These are phyloP conservation scores for Naso thynnoides DNA, from an alignment of 2,797 vertebrate genomes.

Conservation along the genomic window DNA sequence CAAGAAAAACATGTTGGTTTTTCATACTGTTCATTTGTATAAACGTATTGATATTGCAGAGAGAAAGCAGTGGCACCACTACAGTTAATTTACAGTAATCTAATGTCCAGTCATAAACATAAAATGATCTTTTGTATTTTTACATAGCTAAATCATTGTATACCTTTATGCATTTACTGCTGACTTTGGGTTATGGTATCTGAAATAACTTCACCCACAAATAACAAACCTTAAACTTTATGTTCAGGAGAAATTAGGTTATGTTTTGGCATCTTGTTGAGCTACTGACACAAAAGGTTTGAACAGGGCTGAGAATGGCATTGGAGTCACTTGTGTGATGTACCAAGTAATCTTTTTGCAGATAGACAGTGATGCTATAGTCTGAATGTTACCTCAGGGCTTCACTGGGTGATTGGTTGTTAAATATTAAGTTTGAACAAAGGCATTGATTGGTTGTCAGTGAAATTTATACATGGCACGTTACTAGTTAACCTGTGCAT, in stretches of 20 bases:
- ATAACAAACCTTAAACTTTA: background rate
- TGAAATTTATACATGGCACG: slow-evolving; percentile 42
- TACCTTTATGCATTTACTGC: background rate
- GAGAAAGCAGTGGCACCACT: no score
- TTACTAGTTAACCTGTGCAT: slow-evolving; percentile 47
- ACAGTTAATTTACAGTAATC: background rate
- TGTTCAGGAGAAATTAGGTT: background rate
- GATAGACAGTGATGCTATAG: background rate
- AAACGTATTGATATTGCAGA: no score
- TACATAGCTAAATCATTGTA: background rate
- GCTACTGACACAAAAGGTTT: background rate
- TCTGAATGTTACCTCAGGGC: background rate
- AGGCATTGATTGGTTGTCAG: slow-evolving; percentile 35
- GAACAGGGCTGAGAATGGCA: background rate
- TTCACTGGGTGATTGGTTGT: background rate
- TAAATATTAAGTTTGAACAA: slow-evolving; percentile 10
- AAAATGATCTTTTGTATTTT: background rate
- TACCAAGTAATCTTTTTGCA: background rate
- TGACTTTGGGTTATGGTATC: background rate
- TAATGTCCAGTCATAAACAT: background rate
- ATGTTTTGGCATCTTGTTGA: background rate
- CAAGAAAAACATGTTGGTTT: no score
- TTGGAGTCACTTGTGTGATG: background rate
- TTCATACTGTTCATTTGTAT: no score
- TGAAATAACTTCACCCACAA: background rate